Evolutionary conservation across 2,888 invertebrate genomes (phyloP), one percentile per base, ranked within the genome.

Genomic region (Tinea pellionella): DNA sequence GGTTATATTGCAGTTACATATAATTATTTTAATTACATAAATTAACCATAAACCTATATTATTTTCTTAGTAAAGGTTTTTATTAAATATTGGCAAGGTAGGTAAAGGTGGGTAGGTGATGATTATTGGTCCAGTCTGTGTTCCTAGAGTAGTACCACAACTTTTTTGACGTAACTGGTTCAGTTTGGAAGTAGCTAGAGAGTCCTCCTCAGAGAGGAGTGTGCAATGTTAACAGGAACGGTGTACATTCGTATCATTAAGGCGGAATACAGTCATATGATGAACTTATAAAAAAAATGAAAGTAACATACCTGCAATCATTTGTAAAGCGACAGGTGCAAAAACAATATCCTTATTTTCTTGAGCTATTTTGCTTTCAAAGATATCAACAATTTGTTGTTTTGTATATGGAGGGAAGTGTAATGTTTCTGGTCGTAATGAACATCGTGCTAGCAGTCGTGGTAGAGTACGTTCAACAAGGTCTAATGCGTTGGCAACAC

Each of bases 401-500:
- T 95, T 96, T 29, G 94, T 92, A 76, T 99, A 99, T 0, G 99
- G 96, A 4, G 94, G 89, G 77, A 99, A 99, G 75, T 97, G 95
- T 75, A 99, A 89, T 2, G 96, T 89, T 64, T 80, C 80, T 1
- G 95, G 95, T 69, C 93, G 89, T 0, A 94, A 79, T 53, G 92
- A 90, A 64, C 92, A 90, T 13, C 92, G 89, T 0, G 94, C 91
- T 73, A 96, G 95, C 8, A 99, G 88, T 62, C 97, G 89, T 24
- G 97, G 96, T 62, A 99, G 83, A 51, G 94, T 89, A 11, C 98
- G 89, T 74, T 98, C 96, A 0, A 98, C 98, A 63, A 99, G 88
- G 85, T 99, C 98, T 61, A 99, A 87, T 2, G 98, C 95, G 80
- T 99, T 99, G 12, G 99, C 97, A 64, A 99, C 94, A 47, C 98